phyloP scores from a whole-genome alignment of 2,888 invertebrate genomes.

The Oconnorella tubifera region DNA sequence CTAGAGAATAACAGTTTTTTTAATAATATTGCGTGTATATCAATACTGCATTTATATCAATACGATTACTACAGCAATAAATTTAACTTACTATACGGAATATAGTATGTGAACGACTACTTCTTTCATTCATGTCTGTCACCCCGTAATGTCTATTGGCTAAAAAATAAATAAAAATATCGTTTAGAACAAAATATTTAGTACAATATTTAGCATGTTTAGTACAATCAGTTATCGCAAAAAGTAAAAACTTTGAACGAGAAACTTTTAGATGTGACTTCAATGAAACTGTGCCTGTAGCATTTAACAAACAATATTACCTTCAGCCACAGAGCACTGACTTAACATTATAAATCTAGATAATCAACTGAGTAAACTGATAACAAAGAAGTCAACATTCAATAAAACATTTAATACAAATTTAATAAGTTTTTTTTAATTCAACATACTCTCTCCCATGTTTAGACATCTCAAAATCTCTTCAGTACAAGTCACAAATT shows the following conservation, averaged over 20 bases:
- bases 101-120: conserved; percentile 84
- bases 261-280: too few species aligned
- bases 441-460: conserved; percentile 48
- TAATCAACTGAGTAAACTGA: too few species aligned
- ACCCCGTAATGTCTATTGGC: conserved; percentile 67
- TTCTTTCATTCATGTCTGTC: conserved; percentile 83
- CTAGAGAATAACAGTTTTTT: too few species aligned
- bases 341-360: too few species aligned
- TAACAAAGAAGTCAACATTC: too few species aligned
- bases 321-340: too few species aligned
- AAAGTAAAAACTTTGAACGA: too few species aligned
- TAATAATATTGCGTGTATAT: too few species aligned
- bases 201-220: too few species aligned
- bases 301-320: too few species aligned
- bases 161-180: conserved; percentile 37
- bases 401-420: not conserved
- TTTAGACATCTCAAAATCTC: conserved; percentile 58
- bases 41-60: not conserved
- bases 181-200: conserved; percentile 1
- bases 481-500: conserved; percentile 37
- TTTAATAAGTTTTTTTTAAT: not conserved
- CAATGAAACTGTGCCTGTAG: too few species aligned
- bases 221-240: too few species aligned
- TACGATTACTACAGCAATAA: not conserved
- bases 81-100: conserved; percentile 71